Evolutionary conservation across 2,888 invertebrate species (phyloP).

Genomic region (Amorpha juglandis): DNA sequence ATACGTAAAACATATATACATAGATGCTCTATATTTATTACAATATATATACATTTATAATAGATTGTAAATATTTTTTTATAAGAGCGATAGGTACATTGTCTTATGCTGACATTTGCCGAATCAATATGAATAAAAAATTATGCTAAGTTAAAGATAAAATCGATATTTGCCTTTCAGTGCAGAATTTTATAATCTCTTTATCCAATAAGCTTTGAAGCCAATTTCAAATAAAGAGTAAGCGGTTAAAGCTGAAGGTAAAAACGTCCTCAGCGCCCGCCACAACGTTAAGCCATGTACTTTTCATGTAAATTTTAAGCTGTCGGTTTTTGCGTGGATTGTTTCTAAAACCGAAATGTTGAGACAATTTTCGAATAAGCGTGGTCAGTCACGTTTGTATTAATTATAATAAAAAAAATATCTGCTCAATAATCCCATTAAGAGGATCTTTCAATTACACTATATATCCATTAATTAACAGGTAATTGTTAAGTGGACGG

Average conservation of each 20-base stretch:
- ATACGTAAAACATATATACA: too few species aligned
- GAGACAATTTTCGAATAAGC: conserved; percentile 56
- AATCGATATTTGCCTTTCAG: conserved; percentile 44
- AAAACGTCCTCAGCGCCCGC: conserved; percentile 54
- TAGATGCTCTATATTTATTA: too few species aligned
- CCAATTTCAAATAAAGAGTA: conserved; percentile 68
- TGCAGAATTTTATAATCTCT: conserved; percentile 60
- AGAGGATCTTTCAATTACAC: too few species aligned
- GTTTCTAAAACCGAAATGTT: conserved; percentile 55
- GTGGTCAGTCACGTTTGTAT: conserved; percentile 42
- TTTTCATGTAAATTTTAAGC: conserved; percentile 71
- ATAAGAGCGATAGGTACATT: conserved; percentile 20
- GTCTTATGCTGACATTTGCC: neutral
- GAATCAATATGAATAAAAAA: neutral
- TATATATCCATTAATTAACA: too few species aligned
- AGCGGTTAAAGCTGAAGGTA: conserved; percentile 65
- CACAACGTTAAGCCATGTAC: conserved; percentile 60
- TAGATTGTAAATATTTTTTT: too few species aligned
- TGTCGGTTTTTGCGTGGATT: conserved; percentile 62
- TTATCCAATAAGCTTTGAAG: conserved; percentile 65
- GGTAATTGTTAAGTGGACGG: too few species aligned
- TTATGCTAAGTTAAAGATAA: conserved; percentile 35
- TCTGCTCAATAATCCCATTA: too few species aligned
- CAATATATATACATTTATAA: too few species aligned
- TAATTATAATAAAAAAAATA: neutral